Percentiles rank a stretch among this genome's conserved stretches.
Conservation (phyloP, 1,140 invertebrate genomes). For the Brachionus plicatilis region DNA sequence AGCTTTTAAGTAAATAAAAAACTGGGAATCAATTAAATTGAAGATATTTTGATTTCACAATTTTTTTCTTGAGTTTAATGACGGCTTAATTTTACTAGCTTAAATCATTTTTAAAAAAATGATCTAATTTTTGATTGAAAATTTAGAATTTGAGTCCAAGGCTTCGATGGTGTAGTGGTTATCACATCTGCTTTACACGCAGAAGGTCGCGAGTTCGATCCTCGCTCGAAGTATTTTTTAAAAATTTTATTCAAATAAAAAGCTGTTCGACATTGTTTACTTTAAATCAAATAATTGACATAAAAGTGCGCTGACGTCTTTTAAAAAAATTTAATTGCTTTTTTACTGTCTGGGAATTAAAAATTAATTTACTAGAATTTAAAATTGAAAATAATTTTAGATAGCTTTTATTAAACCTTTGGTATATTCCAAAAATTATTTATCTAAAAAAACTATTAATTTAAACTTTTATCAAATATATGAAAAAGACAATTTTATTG, state of each 20-base stretch:
- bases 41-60: background rate
- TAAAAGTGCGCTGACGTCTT: background rate
- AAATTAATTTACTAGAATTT: no score
- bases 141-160: background rate
- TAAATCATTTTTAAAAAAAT: background rate
- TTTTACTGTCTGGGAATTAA: background rate
- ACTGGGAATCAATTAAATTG: background rate
- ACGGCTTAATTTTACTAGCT: background rate
- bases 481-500: no score
- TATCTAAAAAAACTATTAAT: no score
- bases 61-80: background rate
- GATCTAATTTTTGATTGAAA: background rate
- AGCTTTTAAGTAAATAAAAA: background rate
- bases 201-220: conserved; percentile 53
- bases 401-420: no score
- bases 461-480: no score
- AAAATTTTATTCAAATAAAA: background rate
- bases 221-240: conserved; percentile 46
- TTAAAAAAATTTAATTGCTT: background rate
- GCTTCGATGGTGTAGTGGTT: conserved; percentile 51
- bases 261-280: no score
- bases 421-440: no score
- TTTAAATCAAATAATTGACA: background rate
- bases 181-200: conserved; percentile 55
- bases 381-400: no score